phyloP scores from a whole-genome alignment of 2,888 invertebrate species.

The Meganola albula region DNA sequence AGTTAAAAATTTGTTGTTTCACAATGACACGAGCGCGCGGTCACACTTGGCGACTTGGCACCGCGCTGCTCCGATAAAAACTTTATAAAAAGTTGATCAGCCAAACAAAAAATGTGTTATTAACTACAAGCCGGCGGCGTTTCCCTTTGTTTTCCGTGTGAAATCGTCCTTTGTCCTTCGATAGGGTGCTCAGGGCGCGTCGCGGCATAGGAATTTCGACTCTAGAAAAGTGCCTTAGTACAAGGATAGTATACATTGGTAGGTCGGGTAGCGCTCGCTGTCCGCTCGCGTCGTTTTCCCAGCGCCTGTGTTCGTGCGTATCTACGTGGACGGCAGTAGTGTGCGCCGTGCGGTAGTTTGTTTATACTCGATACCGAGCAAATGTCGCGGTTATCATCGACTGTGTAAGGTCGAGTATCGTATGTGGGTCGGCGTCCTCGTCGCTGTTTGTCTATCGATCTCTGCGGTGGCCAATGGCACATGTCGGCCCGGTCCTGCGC shows the following conservation, averaged over 20 bases:
- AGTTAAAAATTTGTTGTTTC: constrained; percentile 52
- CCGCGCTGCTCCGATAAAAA: constrained; percentile 47
- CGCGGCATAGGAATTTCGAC: constrained; percentile 69
- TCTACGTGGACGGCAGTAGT: constrained; percentile 59
- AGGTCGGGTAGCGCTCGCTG: constrained; percentile 55
- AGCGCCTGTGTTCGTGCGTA: constrained; percentile 57
- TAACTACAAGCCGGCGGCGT: constrained; percentile 58
- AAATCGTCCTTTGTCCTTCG: constrained; percentile 72
- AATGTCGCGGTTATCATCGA: constrained; percentile 54
- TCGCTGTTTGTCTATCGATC: constrained; percentile 81
- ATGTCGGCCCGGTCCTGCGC: constrained; percentile 76
- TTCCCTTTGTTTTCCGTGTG: constrained; percentile 71
- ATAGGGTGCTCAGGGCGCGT: constrained; percentile 64
- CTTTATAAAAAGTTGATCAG: constrained; percentile 46
- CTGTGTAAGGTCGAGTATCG: constrained; percentile 60
- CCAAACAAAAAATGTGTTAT: constrained; percentile 49
- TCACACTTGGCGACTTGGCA: constrained; percentile 59
- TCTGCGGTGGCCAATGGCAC: constrained; percentile 79
- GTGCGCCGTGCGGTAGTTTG: constrained; percentile 75
- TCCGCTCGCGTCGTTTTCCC: constrained; percentile 66
- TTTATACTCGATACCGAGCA: constrained; percentile 70
- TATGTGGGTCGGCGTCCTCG: constrained; percentile 74
- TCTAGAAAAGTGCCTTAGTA: constrained; percentile 73
- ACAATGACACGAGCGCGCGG: constrained; percentile 58
- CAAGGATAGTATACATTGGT: constrained; percentile 62